Conservation (phyloP, 2,113 vertebrate genomes). For the Capricornis sumatraensis region DNA sequence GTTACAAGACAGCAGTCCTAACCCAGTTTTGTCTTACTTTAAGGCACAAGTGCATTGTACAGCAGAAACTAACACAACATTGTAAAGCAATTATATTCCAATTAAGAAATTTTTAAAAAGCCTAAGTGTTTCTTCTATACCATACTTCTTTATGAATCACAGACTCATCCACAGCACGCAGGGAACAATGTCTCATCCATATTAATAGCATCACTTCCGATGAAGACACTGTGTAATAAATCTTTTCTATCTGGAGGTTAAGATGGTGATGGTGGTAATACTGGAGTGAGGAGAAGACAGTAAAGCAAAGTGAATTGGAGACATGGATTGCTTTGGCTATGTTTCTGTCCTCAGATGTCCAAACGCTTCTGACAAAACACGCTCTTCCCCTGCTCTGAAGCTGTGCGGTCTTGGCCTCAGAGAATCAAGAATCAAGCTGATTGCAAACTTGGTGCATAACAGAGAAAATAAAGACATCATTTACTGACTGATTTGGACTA, state of each 20-base stretch:
- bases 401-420: conserved; percentile 65
- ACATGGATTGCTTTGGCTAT: background rate
- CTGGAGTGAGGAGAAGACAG: too few species aligned
- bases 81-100: background rate
- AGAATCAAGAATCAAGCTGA: conserved; percentile 72
- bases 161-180: background rate
- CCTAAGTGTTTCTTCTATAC: background rate
- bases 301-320: background rate
- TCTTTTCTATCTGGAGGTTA: background rate
- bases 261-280: background rate
- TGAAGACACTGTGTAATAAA: background rate
- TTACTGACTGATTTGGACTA: conserved; percentile 75
- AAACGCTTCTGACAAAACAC: background rate
- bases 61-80: background rate
- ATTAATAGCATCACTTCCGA: background rate
- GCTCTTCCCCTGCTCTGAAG: background rate
- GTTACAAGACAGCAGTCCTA: background rate
- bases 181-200: background rate
- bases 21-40: background rate
- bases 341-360: background rate
- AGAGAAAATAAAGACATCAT: conserved; percentile 76
- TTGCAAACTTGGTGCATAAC: conserved; percentile 73
- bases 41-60: background rate
- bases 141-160: background rate
- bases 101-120: background rate